Evolutionary conservation across 1,140 invertebrate species (phyloP).

Genomic region (Coptotermes formosanus): DNA sequence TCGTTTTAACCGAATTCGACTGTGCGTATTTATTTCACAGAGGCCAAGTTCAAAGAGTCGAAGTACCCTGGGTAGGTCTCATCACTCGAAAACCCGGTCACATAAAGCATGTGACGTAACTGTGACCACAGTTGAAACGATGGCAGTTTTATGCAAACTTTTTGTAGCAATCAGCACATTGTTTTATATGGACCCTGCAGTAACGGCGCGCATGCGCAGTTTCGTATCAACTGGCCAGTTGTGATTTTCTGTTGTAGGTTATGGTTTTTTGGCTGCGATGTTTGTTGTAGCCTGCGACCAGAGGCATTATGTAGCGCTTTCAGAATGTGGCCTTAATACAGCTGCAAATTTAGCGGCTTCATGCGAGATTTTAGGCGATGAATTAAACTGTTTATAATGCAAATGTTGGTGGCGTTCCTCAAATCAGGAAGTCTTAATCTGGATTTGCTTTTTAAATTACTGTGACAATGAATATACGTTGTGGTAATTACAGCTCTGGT

Average conservation of each 20-base stretch:
- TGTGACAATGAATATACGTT: no score
- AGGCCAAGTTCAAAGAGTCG: background rate
- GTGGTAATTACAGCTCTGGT: no score
- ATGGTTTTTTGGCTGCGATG: background rate
- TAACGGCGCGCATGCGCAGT: background rate
- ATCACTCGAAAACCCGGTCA: background rate
- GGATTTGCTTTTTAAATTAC: no score
- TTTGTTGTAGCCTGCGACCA: background rate
- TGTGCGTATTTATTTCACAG: no score
- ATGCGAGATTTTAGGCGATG: background rate
- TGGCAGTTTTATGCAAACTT: background rate
- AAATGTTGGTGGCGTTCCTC: no score
- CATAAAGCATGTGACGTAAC: background rate
- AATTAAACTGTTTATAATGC: background rate
- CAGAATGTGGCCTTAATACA: slow-evolving; percentile 1
- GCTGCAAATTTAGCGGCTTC: background rate
- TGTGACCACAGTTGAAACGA: background rate
- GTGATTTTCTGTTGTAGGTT: background rate
- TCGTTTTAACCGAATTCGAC: no score
- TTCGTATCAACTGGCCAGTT: background rate
- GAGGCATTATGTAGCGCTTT: background rate
- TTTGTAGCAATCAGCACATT: background rate
- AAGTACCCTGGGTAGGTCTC: background rate
- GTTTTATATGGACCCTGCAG: background rate
- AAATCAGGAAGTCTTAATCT: no score